Evolutionary conservation across 2,888 invertebrate species (phyloP).

Genomic region (Dryobotodes eremita): DNA sequence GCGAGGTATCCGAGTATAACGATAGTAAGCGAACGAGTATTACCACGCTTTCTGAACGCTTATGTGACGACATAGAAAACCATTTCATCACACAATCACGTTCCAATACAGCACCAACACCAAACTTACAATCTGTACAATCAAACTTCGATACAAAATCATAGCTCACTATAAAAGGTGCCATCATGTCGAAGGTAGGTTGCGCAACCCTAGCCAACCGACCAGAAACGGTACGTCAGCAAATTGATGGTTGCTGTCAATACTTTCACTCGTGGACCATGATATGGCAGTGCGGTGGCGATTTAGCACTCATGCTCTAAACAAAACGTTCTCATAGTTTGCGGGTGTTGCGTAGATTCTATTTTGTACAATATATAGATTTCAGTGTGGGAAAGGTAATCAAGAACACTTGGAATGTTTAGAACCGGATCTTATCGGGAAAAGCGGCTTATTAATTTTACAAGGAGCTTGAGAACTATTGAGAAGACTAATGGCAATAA

Average conservation of each 20-base stretch:
- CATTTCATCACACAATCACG: constrained; percentile 42
- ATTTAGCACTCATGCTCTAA: constrained; percentile 63
- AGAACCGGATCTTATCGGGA: not conserved
- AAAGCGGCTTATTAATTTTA: not conserved
- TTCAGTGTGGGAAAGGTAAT: not conserved
- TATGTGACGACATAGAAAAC: constrained; percentile 18
- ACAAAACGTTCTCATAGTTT: constrained; percentile 50
- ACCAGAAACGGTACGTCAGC: constrained; percentile 56
- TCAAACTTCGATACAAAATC: constrained; percentile 55
- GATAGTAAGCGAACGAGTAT: not conserved
- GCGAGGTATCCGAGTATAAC: not conserved
- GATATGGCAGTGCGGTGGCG: not conserved
- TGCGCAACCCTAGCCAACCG: constrained; percentile 65
- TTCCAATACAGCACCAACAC: constrained; percentile 1
- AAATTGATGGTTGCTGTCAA: constrained; percentile 56
- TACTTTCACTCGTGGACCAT: constrained; percentile 69
- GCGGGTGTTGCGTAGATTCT: constrained; percentile 9
- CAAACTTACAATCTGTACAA: constrained; percentile 57
- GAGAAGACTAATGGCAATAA: not conserved
- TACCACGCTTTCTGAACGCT: constrained; percentile 28
- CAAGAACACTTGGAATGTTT: not conserved
- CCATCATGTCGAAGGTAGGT: constrained; percentile 59
- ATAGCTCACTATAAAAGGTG: constrained; percentile 58
- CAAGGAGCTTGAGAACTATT: not conserved
- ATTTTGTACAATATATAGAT: not conserved